These are phyloP conservation scores for Calephelis nemesis DNA, from an alignment of 1,140 invertebrate species.

Conservation along the genomic window DNA sequence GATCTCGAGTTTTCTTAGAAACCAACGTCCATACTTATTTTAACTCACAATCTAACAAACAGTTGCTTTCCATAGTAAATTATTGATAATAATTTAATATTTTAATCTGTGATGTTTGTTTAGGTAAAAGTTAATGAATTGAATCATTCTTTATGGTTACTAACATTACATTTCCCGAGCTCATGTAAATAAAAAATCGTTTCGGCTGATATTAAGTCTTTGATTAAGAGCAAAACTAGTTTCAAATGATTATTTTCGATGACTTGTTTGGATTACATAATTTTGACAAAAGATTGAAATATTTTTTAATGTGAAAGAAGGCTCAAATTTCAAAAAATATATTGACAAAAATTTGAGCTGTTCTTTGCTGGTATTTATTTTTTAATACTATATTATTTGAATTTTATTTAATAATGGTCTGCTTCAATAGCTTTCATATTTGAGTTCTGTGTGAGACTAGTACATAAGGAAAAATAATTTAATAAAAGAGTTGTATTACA, in stretches of 20 bases:
- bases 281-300: too few relatives aligned
- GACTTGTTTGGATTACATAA: too few relatives aligned
- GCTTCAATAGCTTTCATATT: conserved; percentile 7
- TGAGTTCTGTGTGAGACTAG: conserved; percentile 8
- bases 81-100: conserved; percentile 48
- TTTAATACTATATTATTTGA: conserved; percentile 63
- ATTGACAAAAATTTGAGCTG: conserved; percentile 17
- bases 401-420: conserved; percentile 18
- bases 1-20: conserved; percentile 27
- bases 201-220: too few relatives aligned
- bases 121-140: conserved; percentile 72
- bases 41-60: conserved; percentile 11
- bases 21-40: background rate
- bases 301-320: too few relatives aligned
- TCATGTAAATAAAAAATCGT: background rate
- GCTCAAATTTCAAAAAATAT: too few relatives aligned
- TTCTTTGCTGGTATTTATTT: conserved; percentile 52
- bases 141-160: conserved; percentile 38
- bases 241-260: too few relatives aligned
- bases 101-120: conserved; percentile 73
- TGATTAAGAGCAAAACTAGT: too few relatives aligned
- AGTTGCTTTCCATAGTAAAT: conserved; percentile 6
- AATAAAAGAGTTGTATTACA: background rate
- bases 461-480: background rate
- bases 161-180: background rate